Conservation (phyloP, 2,113 vertebrate genomes). For the Myotis lucifugus region DNA sequence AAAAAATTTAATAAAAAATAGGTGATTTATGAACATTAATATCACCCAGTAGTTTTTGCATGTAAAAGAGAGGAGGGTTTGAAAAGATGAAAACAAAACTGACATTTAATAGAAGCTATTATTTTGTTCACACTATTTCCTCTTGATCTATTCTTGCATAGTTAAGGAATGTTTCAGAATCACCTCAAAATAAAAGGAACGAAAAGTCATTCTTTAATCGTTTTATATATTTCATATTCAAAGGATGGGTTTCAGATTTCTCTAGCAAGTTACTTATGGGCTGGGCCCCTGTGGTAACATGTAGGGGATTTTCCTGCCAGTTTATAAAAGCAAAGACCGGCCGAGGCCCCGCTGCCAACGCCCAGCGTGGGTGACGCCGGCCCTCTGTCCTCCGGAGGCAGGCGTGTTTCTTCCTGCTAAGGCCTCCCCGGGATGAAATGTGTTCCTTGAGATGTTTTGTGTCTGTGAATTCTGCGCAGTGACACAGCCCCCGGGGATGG, state of each 20-base stretch:
- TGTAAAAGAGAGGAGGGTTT: conserved; percentile 19
- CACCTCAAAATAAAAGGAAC: conserved; percentile 15
- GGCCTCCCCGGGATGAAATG: conserved; percentile 65
- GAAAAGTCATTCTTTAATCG: background rate
- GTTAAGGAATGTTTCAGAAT: background rate
- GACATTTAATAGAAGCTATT: background rate
- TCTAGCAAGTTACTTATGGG: conserved; percentile 43
- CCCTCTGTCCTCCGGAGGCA: conserved; percentile 81
- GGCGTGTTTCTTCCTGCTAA: conserved; percentile 79
- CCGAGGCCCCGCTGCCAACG: conserved; percentile 63
- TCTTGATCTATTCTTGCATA: background rate
- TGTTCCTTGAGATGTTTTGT: conserved; percentile 69
- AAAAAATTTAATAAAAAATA: background rate
- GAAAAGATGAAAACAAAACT: background rate
- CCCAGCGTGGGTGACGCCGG: conserved; percentile 61
- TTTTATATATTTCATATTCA: background rate
- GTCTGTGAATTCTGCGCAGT: conserved; percentile 49
- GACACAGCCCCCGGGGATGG: background rate
- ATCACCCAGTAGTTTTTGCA: background rate
- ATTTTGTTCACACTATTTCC: background rate
- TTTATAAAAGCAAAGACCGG: conserved; percentile 61
- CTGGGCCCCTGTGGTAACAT: conserved; percentile 6
- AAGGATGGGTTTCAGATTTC: background rate
- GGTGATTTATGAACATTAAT: background rate
- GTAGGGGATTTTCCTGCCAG: conserved; percentile 56